These are phyloP conservation scores for Pteronura brasiliensis DNA, from an alignment of 2,113 vertebrate species.

Conservation along the genomic window DNA sequence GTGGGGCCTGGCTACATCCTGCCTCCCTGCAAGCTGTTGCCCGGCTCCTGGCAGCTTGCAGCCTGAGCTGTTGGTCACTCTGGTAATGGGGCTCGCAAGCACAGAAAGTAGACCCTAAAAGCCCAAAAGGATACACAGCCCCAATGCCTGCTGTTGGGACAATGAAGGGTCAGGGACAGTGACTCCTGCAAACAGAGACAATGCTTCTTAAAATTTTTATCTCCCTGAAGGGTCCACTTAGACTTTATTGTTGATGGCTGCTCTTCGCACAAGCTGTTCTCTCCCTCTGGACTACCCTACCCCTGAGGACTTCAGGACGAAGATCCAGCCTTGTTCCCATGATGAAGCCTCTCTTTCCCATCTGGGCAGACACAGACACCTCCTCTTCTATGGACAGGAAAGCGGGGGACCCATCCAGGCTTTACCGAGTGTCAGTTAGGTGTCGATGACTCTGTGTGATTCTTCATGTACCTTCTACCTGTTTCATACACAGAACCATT, in stretches of 20 bases:
- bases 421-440: fast-evolving
- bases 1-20: not conserved
- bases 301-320: not conserved
- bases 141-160: not conserved
- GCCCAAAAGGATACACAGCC: not conserved
- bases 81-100: not conserved
- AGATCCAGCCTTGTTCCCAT: not conserved
- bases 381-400: not conserved
- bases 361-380: not conserved
- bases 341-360: not conserved
- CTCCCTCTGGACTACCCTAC: not conserved
- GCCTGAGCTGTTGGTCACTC: not conserved
- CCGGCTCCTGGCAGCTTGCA: not conserved
- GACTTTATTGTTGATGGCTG: not conserved
- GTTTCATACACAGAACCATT: not conserved
- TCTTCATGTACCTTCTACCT: not conserved
- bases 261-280: not conserved
- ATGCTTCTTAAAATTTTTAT: not conserved
- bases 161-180: not conserved
- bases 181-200: not conserved
- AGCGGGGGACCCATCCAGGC: too few relatives aligned
- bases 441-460: fast-evolving
- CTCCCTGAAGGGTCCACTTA: not conserved
- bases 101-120: not conserved
- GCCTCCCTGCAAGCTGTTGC: not conserved